Evolutionary conservation across 2,113 vertebrate species (phyloP), one percentile per base, ranked within the genome.

Genomic region (Emydura subglobosa): DNA sequence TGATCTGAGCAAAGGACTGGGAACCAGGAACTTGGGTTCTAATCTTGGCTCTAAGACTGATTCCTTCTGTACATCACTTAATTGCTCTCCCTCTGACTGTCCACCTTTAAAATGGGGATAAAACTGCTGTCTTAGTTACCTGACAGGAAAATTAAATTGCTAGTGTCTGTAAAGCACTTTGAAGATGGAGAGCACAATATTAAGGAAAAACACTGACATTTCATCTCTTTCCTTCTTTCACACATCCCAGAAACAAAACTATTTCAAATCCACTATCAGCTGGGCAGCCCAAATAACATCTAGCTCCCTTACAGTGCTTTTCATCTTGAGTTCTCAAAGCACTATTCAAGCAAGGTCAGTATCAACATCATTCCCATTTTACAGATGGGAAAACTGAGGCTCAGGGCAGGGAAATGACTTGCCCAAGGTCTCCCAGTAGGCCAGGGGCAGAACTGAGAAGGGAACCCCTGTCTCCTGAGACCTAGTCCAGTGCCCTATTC

Each of bases 1-100:
- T 68, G 65, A 68, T 83, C 24, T 57, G 51, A 92, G 55, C 68
- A 78, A 55, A 93, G 86, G 86, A 59, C 22, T 82, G 76, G 79
- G 76, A 92, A 59, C 81, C 3, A 2, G 59, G 76, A 93, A 49
- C 72, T 83, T 24, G 31, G 83, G 44, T 25, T 82, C 83, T 27
- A 79, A 61, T 81, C 79, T 79, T 94, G 57, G 47, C 24, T 85
- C 51, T 89, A 61, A 53, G 54, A 85, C n/a, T 82, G 89, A 90
- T 17, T 11, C 54, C 89, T 91, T 76, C 90, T 83, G 88, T 85
- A 29, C 82, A 86, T 16, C n/a, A 72, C 34, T 72, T 39, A 72
- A n/a, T n/a, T 34, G 17, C 34, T 39, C 34, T 72, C 31, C 65
- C 34, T 13, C 57, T 27, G 27, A 29, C 57, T 59, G 10, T 29